Evolutionary conservation across 2,797 vertebrate species (phyloP).

Genomic region (Pogonophryne albipinna): DNA sequence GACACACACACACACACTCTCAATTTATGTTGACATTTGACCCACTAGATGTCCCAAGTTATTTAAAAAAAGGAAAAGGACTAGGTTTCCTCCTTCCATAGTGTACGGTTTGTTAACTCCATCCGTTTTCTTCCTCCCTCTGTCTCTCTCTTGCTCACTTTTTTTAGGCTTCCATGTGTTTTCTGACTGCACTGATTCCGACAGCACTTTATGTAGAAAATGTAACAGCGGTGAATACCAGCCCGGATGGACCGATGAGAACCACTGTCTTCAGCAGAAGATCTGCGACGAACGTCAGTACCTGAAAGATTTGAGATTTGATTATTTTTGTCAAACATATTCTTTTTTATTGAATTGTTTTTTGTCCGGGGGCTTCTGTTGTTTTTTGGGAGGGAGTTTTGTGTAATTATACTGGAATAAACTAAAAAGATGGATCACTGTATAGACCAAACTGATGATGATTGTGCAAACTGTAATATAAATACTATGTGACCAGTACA

Average conservation of each 20-base stretch:
- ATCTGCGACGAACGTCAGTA: constrained; percentile 91
- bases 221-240: constrained; percentile 90
- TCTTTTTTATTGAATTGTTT: no score
- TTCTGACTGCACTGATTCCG: constrained; percentile 81
- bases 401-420: no score
- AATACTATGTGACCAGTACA: no score
- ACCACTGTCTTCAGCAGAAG: constrained; percentile 87
- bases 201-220: constrained; percentile 71
- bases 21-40: constrained; percentile 18
- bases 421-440: no score
- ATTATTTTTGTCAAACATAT: no score
- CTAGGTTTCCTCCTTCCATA: constrained; percentile 15
- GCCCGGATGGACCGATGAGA: constrained; percentile 88
- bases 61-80: constrained; percentile 2
- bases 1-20: constrained; percentile 21
- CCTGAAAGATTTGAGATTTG: no score
- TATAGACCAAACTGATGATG: no score
- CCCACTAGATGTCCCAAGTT: not conserved
- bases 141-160: not conserved
- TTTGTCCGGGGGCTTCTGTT: no score
- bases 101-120: constrained; percentile 8
- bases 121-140: constrained; percentile 11
- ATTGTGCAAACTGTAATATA: no score
- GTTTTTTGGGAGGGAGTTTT: no score
- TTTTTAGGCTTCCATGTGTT: constrained; percentile 86